phyloP scores from a whole-genome alignment of 1,140 invertebrate species.

The Listronotus bonariensis region DNA sequence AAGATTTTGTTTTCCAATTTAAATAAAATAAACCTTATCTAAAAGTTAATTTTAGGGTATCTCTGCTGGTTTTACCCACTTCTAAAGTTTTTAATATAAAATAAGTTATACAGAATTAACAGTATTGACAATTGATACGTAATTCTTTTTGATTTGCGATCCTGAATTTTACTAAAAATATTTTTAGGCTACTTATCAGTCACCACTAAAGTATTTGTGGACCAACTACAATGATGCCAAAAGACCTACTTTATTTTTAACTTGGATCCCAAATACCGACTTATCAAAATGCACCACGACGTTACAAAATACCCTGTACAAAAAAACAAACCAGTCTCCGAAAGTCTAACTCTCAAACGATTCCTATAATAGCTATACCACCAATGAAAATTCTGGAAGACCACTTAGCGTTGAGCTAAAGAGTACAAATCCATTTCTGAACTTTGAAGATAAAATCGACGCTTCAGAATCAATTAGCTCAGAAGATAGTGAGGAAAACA shows the following conservation, averaged over 20 bases:
- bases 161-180: too few relatives aligned
- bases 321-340: conserved; percentile 52
- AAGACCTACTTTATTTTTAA: conserved; percentile 82
- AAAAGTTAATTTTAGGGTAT: too few relatives aligned
- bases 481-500: conserved; percentile 49
- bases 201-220: conserved; percentile 72
- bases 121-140: too few relatives aligned
- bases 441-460: conserved; percentile 47
- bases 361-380: conserved; percentile 39
- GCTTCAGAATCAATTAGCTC: conserved; percentile 43
- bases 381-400: conserved; percentile 30
- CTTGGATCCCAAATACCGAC: conserved; percentile 92
- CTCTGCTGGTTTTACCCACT: too few relatives aligned
- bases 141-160: too few relatives aligned
- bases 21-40: too few relatives aligned
- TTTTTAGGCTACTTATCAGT: conserved; percentile 76
- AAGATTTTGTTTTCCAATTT: too few relatives aligned
- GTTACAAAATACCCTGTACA: conserved; percentile 41
- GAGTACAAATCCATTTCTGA: conserved; percentile 54
- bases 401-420: conserved; percentile 47
- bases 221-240: conserved; percentile 72
- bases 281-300: conserved; percentile 77
- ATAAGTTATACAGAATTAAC: too few relatives aligned
- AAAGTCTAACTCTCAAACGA: conserved; percentile 52
- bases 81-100: too few relatives aligned